These are phyloP conservation scores for Cephus pulcher DNA, from an alignment of 2,888 invertebrate genomes.

Conservation along the genomic window DNA sequence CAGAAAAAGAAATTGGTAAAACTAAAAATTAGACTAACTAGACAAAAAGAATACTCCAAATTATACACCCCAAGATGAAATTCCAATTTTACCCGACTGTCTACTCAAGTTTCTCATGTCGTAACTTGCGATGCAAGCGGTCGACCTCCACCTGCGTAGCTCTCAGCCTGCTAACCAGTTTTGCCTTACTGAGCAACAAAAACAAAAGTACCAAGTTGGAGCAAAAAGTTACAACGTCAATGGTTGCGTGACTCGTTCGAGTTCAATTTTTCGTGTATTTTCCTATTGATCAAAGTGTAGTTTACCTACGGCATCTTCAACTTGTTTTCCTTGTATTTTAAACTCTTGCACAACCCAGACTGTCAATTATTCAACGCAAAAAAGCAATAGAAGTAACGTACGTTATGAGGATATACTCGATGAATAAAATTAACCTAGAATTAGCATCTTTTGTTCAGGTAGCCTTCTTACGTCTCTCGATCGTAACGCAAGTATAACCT, in stretches of 20 bases:
- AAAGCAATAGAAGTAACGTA: neutral
- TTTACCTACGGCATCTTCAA: neutral
- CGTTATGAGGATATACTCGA: neutral
- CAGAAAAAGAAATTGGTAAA: neutral
- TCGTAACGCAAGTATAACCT: neutral
- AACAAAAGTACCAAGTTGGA: conserved; percentile 10
- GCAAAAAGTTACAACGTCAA: neutral
- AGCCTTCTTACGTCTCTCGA: neutral
- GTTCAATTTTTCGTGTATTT: neutral
- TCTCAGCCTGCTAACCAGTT: conserved; percentile 21
- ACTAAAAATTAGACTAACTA: neutral
- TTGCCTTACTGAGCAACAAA: conserved; percentile 19
- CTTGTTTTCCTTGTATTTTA: neutral
- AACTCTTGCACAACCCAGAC: neutral
- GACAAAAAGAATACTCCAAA: neutral
- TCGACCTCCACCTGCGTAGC: conserved; percentile 30
- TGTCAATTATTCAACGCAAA: neutral
- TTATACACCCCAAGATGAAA: neutral
- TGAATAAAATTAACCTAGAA: neutral
- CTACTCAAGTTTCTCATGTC: neutral
- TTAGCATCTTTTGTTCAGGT: neutral
- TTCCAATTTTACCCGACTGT: neutral
- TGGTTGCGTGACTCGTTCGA: neutral
- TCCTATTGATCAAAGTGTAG: neutral
- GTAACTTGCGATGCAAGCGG: conserved; percentile 9